Base-by-base conservation (phyloP, 2,113 vertebrate genomes). In the Apeltes quadracus region DNA sequence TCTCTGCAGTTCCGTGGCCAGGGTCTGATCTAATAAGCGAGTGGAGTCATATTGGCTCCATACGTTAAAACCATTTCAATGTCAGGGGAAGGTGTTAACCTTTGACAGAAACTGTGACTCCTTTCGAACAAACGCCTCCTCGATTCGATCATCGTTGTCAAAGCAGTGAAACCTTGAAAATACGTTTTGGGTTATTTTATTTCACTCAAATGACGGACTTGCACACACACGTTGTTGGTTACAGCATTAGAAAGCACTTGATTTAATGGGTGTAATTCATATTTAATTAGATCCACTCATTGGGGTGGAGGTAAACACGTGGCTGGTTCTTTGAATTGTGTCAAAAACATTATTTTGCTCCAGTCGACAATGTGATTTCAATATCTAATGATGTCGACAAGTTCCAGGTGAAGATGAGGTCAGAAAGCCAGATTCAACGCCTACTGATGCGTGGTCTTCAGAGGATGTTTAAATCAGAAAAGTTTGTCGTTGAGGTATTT, bases 1-100 rank as follows among this genome's bases (percentile, higher is more conserved):
- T 83, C 84, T 81, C 18, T 0, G 69, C 78, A 51, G 57, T 54
- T 72, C 57, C 22, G 76, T 23, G n/a, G 27, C 1, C 58, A 20
- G 29, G 0, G 55, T 82, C 85, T 87, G 66, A 90, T 90, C 81
- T 82, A 90, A 91, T 90, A 79, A 87, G 83, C 82, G 79, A 81
- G 87, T 82, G 71, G 75, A 88, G 78, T 79, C 75, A 51, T 44
- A 57, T 78, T 72, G 64, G 77, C 81, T 82, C 69, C 57, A 78
- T 80, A 80, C 64, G 62, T 66, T 62, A 56, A 56, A 77, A 78
- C 27, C 23, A 7, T 70, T 82, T 77, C 72, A 87, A 61, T 65
- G 87, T 87, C 81, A 79, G 67, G 75, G 54, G 53, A 65, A 75
- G 48, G 59, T 76, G 68, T 78, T 87, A 68, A 79, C 79, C 75